Evolutionary conservation across 2,888 invertebrate species (phyloP), one percentile per base, ranked within the genome.

Genomic region (Cinara cedri): DNA sequence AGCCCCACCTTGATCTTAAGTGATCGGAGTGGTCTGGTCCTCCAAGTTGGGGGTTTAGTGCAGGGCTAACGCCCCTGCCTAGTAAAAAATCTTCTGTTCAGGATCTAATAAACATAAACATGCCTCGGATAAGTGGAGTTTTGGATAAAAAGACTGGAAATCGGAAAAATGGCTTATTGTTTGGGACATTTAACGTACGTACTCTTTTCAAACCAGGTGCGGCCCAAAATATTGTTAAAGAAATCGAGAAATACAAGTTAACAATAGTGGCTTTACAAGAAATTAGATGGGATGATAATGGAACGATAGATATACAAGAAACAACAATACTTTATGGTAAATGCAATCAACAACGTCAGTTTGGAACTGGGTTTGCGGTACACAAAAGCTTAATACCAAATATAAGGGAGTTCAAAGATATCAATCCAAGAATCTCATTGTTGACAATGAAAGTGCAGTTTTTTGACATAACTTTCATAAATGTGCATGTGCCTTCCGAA

Each of bases 311-410:
- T n/a, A n/a, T n/a, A n/a, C n/a, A n/a, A n/a, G n/a, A n/a, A n/a
- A n/a, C n/a, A n/a, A n/a, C n/a, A n/a, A n/a, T 60, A 63, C n/a
- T 63, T 2, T 63, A 34, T 16, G 63, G 16, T 16, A 66, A 66
- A 19, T 66, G 66, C 49, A 66, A 66, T 66, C 46, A 66, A 49
- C 49, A 66, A 66, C 44, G 66, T 9, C 66, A 10, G 46, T 66
- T 46, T 42, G 63, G 46, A 66, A 66, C 66, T 66, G 66, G 46
- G 1, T 66, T 66, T 66, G 13, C 49, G 24, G 49, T 66, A 66
- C 66, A 63, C 42, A 62, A 63, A 63, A 63, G 34, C 63, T 63
- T 63, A 42, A 63, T 63, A 63, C 34, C 34, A 66, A 46, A 66
- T 66, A 49, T 44, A 66, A 66, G 46, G 24, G 49, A 66, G 44